Evolutionary conservation across 2,888 invertebrate genomes (phyloP).

Genomic region (Hetaerina titia): DNA sequence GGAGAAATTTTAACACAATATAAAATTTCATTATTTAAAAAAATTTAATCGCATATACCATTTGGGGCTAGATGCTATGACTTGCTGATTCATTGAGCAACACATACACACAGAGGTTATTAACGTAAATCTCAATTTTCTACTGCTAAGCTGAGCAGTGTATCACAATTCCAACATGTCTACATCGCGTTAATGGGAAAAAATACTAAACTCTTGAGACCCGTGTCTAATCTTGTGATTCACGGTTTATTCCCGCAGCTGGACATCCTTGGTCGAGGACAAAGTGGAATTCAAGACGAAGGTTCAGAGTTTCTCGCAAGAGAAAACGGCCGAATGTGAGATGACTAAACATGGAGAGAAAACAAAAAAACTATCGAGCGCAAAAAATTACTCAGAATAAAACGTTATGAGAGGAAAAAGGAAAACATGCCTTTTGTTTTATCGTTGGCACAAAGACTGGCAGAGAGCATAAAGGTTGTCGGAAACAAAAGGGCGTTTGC

Average conservation of each 20-base stretch:
- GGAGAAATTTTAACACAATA: no score
- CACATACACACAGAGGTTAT: no score
- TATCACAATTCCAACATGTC: no score
- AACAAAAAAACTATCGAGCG: neutral
- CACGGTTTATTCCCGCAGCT: neutral
- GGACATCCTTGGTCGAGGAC: neutral
- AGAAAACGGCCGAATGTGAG: neutral
- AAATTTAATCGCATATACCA: no score
- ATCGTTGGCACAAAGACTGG: neutral
- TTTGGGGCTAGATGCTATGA: no score
- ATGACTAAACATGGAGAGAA: neutral
- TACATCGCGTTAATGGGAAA: no score
- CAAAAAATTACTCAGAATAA: neutral
- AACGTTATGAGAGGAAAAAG: neutral
- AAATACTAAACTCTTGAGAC: no score
- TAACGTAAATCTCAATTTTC: no score
- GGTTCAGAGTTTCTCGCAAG: neutral
- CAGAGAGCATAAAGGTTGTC: neutral
- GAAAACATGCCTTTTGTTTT: neutral
- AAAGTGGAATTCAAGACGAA: neutral
- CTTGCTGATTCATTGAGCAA: no score
- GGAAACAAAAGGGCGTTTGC: slow-evolving; percentile 16
- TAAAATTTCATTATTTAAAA: no score
- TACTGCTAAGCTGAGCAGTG: no score
- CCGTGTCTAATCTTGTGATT: no score